A percentile compares a stretch with the other conserved stretches of the same genome.
phyloP scores from a whole-genome alignment of 2,797 vertebrate genomes.

The Crenuchus spilurus region DNA sequence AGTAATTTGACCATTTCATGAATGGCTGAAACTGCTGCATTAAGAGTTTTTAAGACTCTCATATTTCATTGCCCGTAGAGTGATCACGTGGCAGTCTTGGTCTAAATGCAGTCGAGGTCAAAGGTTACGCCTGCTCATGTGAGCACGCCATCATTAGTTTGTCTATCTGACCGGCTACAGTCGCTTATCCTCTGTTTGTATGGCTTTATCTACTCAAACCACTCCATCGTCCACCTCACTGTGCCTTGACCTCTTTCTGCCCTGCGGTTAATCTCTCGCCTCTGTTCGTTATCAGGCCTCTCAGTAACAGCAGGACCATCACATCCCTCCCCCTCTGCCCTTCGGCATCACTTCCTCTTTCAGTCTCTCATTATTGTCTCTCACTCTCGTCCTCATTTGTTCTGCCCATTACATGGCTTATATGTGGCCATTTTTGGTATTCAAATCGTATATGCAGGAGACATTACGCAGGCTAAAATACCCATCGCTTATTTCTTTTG shows the following conservation, averaged over 20 bases:
- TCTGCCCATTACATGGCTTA: slow-evolving; percentile 1
- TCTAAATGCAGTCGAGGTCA: slow-evolving; percentile 17
- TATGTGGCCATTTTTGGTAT: neutral
- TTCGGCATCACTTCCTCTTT: slow-evolving; percentile 1
- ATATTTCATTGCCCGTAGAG: neutral
- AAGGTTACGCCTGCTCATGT: neutral
- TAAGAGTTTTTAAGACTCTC: too few species aligned
- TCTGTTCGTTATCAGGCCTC: slow-evolving; percentile 8
- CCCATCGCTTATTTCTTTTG: slow-evolving; percentile 8
- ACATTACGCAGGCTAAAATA: neutral
- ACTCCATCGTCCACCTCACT: slow-evolving; percentile 1
- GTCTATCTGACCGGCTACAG: slow-evolving; percentile 18
- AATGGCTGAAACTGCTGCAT: too few species aligned
- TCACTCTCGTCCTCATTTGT: slow-evolving; percentile 38
- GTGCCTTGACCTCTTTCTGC: slow-evolving; percentile 7
- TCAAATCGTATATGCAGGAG: neutral
- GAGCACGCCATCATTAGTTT: neutral
- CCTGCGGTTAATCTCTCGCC: slow-evolving; percentile 3
- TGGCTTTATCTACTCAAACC: slow-evolving; percentile 2
- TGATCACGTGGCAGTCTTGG: neutral
- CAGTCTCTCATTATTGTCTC: slow-evolving; percentile 18
- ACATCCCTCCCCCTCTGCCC: neutral
- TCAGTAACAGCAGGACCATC: slow-evolving; percentile 17
- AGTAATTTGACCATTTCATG: too few species aligned
- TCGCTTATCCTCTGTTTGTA: slow-evolving; percentile 3